Evolutionary conservation across 2,888 invertebrate species (phyloP).

Genomic region (Luperina testacea): DNA sequence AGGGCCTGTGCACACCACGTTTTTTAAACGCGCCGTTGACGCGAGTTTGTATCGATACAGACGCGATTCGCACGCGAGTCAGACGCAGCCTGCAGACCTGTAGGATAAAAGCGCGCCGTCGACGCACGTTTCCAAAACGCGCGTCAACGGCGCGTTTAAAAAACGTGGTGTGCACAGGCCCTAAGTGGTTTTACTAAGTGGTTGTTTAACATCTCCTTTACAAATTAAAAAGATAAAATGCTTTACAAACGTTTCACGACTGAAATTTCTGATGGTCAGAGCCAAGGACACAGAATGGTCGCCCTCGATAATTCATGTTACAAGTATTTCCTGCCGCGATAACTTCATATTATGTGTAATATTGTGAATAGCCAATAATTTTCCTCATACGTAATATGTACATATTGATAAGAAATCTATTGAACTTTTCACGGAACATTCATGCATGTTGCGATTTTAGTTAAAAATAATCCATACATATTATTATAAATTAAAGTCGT

Average conservation of each 20-base stretch:
- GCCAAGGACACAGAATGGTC: slow-evolving; percentile 5
- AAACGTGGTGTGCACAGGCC: too few species aligned
- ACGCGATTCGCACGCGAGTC: too few species aligned
- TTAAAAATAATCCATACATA: not conserved
- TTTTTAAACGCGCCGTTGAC: too few species aligned
- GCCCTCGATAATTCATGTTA: not conserved
- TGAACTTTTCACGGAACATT: slow-evolving; percentile 7
- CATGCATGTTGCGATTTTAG: not conserved
- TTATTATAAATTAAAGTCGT: not conserved
- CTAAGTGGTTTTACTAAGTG: not conserved
- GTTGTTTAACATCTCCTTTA: not conserved
- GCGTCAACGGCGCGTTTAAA: too few species aligned
- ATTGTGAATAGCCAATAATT: slow-evolving; percentile 25
- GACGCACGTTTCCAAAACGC: too few species aligned
- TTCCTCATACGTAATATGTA: slow-evolving; percentile 49
- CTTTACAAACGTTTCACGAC: not conserved
- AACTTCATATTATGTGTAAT: slow-evolving; percentile 10
- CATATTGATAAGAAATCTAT: slow-evolving; percentile 41
- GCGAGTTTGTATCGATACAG: too few species aligned
- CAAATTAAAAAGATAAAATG: not conserved
- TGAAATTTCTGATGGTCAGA: not conserved
- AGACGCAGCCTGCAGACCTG: too few species aligned
- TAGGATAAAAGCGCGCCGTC: too few species aligned
- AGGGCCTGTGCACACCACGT: too few species aligned
- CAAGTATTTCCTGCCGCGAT: slow-evolving; percentile 20